phyloP scores from a whole-genome alignment of 1,140 invertebrate species.

The Galendromus occidentalis region DNA sequence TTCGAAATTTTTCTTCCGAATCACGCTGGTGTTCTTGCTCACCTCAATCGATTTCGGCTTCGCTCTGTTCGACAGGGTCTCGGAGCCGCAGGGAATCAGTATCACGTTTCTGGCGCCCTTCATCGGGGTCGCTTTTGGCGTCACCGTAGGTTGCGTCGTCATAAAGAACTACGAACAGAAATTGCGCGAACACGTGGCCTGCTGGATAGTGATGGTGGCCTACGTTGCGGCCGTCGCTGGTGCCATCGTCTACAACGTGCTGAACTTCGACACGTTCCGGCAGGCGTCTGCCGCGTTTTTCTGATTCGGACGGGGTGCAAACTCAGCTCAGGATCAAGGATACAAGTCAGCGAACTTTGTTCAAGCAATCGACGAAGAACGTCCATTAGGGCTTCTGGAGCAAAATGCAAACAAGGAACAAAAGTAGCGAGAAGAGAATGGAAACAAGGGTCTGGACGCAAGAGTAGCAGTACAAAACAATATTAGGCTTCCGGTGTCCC shows the following conservation, averaged over 20 bases:
- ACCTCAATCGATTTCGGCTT: slow-evolving; percentile 78
- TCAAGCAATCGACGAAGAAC: too few relatives aligned
- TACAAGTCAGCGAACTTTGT: too few relatives aligned
- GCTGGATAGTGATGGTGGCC: slow-evolving; percentile 82
- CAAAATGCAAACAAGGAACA: too few relatives aligned
- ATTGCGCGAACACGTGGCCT: slow-evolving; percentile 73
- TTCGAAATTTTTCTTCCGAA: slow-evolving; percentile 28
- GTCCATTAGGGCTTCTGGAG: too few relatives aligned
- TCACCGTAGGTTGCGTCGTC: slow-evolving; percentile 71
- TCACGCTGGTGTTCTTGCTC: slow-evolving; percentile 3
- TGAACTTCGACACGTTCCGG: slow-evolving; percentile 31
- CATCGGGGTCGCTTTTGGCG: slow-evolving; percentile 65
- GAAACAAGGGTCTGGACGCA: too few relatives aligned
- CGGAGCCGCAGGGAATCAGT: slow-evolving; percentile 38
- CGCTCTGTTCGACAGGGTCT: slow-evolving; percentile 63
- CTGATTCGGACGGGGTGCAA: too few relatives aligned
- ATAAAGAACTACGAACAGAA: slow-evolving; percentile 90
- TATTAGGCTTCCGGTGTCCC: too few relatives aligned
- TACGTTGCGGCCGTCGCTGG: slow-evolving; percentile 78
- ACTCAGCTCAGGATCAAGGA: too few relatives aligned
- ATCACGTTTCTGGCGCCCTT: slow-evolving; percentile 87
- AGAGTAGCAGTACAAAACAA: too few relatives aligned
- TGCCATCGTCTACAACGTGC: slow-evolving; percentile 72
- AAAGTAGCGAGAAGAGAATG: too few relatives aligned
- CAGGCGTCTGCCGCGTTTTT: slow-evolving; percentile 2